Evolutionary conservation across 2,888 invertebrate species (phyloP), one percentile per base, ranked within the genome.

Genomic region (Monoplex corrugatus): DNA sequence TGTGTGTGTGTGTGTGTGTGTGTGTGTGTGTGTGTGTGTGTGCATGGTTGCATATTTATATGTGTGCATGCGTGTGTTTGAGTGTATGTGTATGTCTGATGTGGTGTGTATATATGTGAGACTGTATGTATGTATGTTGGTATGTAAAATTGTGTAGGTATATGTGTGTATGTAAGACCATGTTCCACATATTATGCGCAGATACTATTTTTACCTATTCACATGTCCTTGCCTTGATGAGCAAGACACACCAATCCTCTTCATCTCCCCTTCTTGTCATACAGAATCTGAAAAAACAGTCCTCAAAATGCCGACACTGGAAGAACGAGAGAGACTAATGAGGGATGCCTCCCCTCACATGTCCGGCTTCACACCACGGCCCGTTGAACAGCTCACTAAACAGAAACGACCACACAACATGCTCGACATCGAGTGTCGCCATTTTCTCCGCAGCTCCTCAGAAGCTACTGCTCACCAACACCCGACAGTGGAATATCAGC

Each of bases 361-460:
- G 28, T 92, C 94, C 10, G 96, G 95, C 10, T 96, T 96, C 90
- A 94, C 93, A 28, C 94, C 95, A 8, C 90, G 95, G 57, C 94
- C 95, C 0, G 90, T 94, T 6, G 93, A 95, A 89, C 93, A 93
- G 86, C 93, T 95, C n/a, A 93, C 94, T 23, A 90, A 88, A 2
- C 89, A 91, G 50, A 91, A 89, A 80, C 91, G 92, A 43, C 95
- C 95, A 43, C 93, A 91, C 86, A 93, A 93, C 10, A 93, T 93
- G 90, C 89, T 95, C 8, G 93, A 95, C 91, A 94, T 96, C 87
- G 96, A 96, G 89, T 95, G 95, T 88, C 93, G 92, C 50, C 95
- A 96, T 91, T 94, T 94, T 83, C 91, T 95, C 44, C 92, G 95
- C 19, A 93, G 93, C 32, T 90, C 91, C 2, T 91, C 92, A 32